Evolutionary conservation across 35 echinoderm and acorn worm genomes (phyloP).

Genomic region (Nesometra sesokonis): DNA sequence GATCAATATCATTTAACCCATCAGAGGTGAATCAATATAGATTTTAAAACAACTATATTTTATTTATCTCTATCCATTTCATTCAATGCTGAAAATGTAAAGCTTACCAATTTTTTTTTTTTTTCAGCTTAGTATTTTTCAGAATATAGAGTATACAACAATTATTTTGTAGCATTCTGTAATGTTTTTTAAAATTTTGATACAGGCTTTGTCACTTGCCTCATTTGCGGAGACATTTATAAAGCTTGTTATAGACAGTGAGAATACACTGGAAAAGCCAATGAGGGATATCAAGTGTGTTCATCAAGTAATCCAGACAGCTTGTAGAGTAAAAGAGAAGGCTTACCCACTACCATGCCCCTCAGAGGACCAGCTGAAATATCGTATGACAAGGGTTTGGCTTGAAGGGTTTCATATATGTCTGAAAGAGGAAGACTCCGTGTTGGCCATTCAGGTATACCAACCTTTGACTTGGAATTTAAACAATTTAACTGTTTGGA

Average conservation of each 20-base stretch:
- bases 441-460: slow-evolving; percentile 47
- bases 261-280: slow-evolving; percentile 41
- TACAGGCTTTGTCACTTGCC: background rate
- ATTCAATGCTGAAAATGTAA: too few relatives aligned
- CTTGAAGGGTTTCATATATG: slow-evolving; percentile 52
- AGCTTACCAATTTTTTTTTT: too few relatives aligned
- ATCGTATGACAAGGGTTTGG: slow-evolving; percentile 65
- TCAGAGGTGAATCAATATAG: too few relatives aligned
- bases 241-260: slow-evolving; percentile 51
- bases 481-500: too few relatives aligned
- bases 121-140: too few relatives aligned
- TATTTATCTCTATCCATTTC: too few relatives aligned
- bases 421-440: slow-evolving; percentile 65
- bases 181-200: too few relatives aligned
- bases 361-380: slow-evolving; percentile 71
- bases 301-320: slow-evolving; percentile 55
- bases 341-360: slow-evolving; percentile 57
- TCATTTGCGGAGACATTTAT: slow-evolving; percentile 42
- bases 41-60: too few relatives aligned
- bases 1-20: too few relatives aligned
- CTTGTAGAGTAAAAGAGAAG: slow-evolving; percentile 48
- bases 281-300: slow-evolving; percentile 50
- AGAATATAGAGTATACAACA: too few relatives aligned
- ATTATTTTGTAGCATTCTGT: too few relatives aligned
- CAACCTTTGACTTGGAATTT: background rate